Evolutionary conservation across 2,888 invertebrate genomes (phyloP).

Genomic region (Cenopis cana): DNA sequence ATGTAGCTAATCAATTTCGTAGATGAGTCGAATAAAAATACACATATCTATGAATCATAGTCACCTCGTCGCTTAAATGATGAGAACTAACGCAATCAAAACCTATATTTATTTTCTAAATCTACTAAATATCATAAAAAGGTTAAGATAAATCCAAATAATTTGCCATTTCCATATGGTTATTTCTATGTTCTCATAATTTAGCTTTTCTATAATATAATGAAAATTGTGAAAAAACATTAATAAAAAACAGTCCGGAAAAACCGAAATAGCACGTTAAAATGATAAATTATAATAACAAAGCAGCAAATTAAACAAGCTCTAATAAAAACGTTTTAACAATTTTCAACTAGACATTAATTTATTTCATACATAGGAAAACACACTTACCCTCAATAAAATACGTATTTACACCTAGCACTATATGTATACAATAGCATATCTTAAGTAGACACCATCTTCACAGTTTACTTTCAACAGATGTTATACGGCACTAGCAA

Average conservation of each 20-base stretch:
- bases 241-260: conserved; percentile 47
- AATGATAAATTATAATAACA: conserved; percentile 59
- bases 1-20: not conserved
- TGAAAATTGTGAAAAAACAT: conserved; percentile 43
- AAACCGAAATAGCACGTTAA: conserved; percentile 48
- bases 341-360: conserved; percentile 59
- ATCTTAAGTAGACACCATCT: conserved; percentile 14
- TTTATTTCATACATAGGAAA: conserved; percentile 52
- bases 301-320: conserved; percentile 79
- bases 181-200: conserved; percentile 55
- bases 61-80: conserved; percentile 32
- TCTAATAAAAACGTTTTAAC: conserved; percentile 55
- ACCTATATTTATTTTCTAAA: conserved; percentile 16
- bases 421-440: conserved; percentile 45
- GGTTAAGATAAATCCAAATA: conserved; percentile 42
- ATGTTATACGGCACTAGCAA: conserved; percentile 39
- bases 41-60: conserved; percentile 17
- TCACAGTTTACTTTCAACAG: not conserved
- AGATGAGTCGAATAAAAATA: not conserved
- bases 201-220: conserved; percentile 53
- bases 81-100: conserved; percentile 37
- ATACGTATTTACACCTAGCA: conserved; percentile 45
- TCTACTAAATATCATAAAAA: conserved; percentile 29
- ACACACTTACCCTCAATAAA: conserved; percentile 56
- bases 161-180: conserved; percentile 39